Conservation (phyloP, 2,797 vertebrate species). For the Sardinella longiceps region DNA sequence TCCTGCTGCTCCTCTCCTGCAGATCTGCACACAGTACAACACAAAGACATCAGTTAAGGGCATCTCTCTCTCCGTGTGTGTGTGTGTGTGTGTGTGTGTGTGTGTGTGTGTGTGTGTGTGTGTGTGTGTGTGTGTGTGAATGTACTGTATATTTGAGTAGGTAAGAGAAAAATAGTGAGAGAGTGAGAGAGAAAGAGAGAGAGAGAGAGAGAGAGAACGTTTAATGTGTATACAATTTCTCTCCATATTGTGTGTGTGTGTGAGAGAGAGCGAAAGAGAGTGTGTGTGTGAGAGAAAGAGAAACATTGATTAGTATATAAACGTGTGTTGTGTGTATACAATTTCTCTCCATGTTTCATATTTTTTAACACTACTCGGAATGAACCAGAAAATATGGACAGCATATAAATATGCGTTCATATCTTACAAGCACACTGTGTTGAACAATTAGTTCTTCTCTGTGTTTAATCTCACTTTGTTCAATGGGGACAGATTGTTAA, state of each 20-base stretch:
- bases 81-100: neutral
- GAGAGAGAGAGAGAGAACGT: neutral
- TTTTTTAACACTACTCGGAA: neutral
- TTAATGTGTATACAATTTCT: too few species aligned
- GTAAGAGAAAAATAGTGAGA: too few species aligned
- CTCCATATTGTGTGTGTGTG: too few species aligned
- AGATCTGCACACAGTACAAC: constrained; percentile 77
- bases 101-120: neutral
- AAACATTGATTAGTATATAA: neutral
- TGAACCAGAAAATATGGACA: neutral
- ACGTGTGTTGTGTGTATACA: neutral
- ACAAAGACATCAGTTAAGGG: neutral
- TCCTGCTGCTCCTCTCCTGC: constrained; percentile 79
- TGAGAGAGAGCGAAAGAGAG: neutral
- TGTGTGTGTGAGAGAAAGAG: neutral
- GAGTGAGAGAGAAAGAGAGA: neutral
- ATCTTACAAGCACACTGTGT: neutral
- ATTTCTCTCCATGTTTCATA: neutral
- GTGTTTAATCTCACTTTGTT: neutral
- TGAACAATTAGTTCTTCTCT: neutral
- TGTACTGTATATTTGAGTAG: neutral
- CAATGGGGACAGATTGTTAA: neutral
- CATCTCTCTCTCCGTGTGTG: neutral
- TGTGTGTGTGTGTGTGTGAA: too few species aligned
- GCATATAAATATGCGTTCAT: neutral